A percentile compares a stretch with the other conserved stretches of the same genome.
phyloP scores from a whole-genome alignment of 2,113 vertebrate genomes.

The Syrmaticus mikado region DNA sequence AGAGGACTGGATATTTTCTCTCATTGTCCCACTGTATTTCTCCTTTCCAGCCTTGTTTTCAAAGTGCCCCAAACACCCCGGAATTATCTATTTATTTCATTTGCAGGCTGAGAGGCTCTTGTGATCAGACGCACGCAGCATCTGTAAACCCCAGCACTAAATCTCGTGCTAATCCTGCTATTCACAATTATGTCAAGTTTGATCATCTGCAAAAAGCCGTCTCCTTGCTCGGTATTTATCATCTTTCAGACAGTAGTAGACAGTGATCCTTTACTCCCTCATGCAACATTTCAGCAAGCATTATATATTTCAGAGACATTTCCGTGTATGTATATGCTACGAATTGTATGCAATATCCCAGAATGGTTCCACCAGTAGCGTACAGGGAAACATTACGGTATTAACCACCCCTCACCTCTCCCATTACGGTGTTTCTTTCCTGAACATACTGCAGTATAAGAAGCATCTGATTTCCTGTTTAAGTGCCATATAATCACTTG shows the following conservation, averaged over 20 bases:
- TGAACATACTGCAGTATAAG: neutral
- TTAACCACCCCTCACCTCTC: slow-evolving; percentile 27
- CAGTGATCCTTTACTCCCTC: slow-evolving; percentile 51
- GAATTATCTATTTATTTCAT: neutral
- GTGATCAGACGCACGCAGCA: neutral
- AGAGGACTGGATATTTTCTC: fast-evolving
- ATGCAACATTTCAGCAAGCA: slow-evolving; percentile 15
- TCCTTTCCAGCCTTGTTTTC: neutral
- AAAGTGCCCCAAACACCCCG: fast-evolving
- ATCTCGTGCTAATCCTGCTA: fast-evolving
- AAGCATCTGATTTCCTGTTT: slow-evolving; percentile 26
- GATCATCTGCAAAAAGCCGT: neutral
- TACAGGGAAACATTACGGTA: slow-evolving; percentile 28
- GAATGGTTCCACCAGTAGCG: neutral
- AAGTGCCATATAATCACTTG: slow-evolving; percentile 22
- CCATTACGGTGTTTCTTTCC: neutral
- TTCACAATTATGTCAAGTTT: neutral
- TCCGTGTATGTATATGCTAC: slow-evolving; percentile 30
- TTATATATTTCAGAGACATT: slow-evolving; percentile 38
- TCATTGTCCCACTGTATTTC: neutral
- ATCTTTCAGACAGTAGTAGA: slow-evolving; percentile 11
- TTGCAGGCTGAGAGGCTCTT: neutral
- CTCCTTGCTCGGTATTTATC: neutral
- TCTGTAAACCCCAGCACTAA: fast-evolving
- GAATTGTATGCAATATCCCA: slow-evolving; percentile 8